Evolutionary conservation across 1,140 invertebrate species (phyloP).

Genomic region (Drosophila subobscura): DNA sequence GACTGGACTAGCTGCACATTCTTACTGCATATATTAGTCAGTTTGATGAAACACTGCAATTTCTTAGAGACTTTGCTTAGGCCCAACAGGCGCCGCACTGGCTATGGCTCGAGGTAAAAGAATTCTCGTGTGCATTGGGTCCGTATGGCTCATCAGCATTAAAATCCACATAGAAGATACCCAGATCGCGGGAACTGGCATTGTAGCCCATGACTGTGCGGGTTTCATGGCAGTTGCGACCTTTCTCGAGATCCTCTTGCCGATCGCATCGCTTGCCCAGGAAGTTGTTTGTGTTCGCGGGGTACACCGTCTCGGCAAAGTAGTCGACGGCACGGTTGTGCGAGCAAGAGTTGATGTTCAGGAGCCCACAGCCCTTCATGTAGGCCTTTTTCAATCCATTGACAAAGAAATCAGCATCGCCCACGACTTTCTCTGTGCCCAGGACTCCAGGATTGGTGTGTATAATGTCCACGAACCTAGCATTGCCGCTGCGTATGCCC

Average conservation of each 20-base stretch:
- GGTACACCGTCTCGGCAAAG: conserved; percentile 85
- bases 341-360: conserved; percentile 77
- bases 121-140: conserved; percentile 14
- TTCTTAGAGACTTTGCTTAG: too few species aligned
- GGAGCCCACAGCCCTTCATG: too few species aligned
- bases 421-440: conserved; percentile 67
- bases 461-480: conserved; percentile 88
- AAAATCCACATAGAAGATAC: conserved; percentile 54
- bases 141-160: conserved; percentile 53
- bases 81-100: conserved; percentile 32
- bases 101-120: conserved; percentile 16
- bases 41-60: too few species aligned
- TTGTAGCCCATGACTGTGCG: conserved; percentile 54
- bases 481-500: conserved; percentile 84
- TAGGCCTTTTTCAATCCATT: conserved; percentile 7
- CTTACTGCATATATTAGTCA: too few species aligned
- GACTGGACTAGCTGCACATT: too few species aligned
- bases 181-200: conserved; percentile 16
- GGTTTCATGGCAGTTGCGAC: conserved; percentile 1
- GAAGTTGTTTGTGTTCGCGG: conserved; percentile 45
- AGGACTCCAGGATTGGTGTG: conserved; percentile 89
- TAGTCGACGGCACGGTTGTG: conserved; percentile 86
- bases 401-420: conserved; percentile 90
- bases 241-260: conserved; percentile 18
- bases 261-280: conserved; percentile 9